A percentile compares a stretch with the other conserved stretches of the same genome.
These are phyloP conservation scores for Standfussiana lucernea DNA, from an alignment of 2,888 invertebrate species.

Conservation along the genomic window DNA sequence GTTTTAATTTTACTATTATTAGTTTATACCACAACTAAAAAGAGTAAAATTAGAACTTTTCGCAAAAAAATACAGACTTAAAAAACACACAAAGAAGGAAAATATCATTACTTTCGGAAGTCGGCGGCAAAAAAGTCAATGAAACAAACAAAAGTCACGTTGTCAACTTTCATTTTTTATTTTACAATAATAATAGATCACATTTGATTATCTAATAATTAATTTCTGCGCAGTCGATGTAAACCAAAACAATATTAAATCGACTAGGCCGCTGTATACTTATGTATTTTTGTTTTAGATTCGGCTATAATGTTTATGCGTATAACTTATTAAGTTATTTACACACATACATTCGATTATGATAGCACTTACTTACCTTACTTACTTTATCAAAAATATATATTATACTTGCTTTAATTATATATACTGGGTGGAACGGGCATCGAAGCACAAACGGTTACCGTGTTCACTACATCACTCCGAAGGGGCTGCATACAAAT, in stretches of 20 bases:
- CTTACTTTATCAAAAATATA: neutral
- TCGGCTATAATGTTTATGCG: neutral
- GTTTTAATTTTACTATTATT: no score
- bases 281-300: neutral
- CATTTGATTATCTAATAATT: neutral
- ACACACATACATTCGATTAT: neutral
- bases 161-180: no score
- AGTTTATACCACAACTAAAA: no score
- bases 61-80: no score
- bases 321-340: neutral
- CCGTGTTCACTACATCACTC: neutral
- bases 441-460: neutral
- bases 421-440: neutral
- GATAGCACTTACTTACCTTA: neutral
- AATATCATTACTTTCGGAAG: no score
- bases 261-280: neutral
- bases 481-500: no score
- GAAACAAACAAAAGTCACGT: no score
- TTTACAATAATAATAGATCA: neutral
- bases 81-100: no score
- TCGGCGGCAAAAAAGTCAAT: no score
- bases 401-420: neutral
- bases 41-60: no score
- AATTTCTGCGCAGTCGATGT: neutral
- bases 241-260: neutral